A percentile compares a stretch with the other conserved stretches of the same genome.
Evolutionary conservation across 2,113 vertebrate genomes (phyloP).

Genomic region (Onychorhynchus coronatus): DNA sequence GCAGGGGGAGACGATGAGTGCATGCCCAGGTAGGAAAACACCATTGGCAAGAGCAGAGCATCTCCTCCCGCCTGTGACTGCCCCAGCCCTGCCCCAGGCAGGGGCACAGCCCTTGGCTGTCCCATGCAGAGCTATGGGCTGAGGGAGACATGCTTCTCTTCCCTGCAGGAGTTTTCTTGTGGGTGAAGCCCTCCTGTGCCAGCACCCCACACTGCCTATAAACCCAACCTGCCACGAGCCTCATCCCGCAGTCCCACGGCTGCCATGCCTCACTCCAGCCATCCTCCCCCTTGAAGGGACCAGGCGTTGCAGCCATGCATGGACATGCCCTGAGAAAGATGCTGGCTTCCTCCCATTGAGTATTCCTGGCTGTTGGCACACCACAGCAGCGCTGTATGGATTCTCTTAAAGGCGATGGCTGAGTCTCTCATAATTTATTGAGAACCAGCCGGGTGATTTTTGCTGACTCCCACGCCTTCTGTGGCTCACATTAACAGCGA

Average conservation of each 20-base stretch:
- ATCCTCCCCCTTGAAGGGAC: background rate
- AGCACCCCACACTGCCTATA: fast-evolving
- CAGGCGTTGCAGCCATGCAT: fast-evolving
- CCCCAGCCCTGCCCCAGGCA: background rate
- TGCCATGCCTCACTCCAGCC: fast-evolving
- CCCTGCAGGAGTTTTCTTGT: fast-evolving
- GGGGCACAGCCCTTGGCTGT: background rate
- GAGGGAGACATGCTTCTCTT: background rate
- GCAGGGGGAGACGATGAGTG: background rate
- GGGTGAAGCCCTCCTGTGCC: background rate
- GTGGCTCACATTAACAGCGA: background rate
- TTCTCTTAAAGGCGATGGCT: background rate
- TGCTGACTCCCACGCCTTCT: slow-evolving; percentile 11
- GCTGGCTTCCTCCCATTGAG: background rate
- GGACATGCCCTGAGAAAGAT: background rate
- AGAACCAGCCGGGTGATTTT: background rate
- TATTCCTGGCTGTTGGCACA: background rate
- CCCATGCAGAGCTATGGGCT: background rate
- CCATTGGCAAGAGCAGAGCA: background rate
- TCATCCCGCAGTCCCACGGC: fast-evolving
- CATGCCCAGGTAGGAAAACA: background rate
- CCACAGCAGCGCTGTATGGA: background rate
- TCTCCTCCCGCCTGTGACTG: fast-evolving
- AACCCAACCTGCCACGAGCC: background rate
- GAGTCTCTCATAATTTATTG: slow-evolving; percentile 28